Evolutionary conservation across 2,888 invertebrate species (phyloP), one percentile per base, ranked within the genome.

Genomic region (Choreutis nemorana): DNA sequence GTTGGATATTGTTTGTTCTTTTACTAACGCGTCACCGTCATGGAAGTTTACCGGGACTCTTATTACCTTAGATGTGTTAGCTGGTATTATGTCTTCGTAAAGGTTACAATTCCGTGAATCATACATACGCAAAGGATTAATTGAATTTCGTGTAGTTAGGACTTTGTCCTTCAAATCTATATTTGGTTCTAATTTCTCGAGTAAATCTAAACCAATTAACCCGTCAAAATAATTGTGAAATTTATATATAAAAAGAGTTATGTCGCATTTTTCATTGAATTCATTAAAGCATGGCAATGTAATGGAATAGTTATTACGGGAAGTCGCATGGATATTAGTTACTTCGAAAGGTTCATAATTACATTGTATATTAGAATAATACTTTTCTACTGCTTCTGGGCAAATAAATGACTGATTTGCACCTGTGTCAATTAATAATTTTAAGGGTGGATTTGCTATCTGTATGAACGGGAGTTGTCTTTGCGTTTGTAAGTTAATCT

Each of bases 151-250:
- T 1, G 45, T 45, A 4, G 23, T 28, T 3, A 46, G 24, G 0
- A 14, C 20, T 18, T 34, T 33, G 13, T 40, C 30, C 32, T 41
- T 46, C 1, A 37, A 31, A 14, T 49, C 41, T 3, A 51, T 44
- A 1, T 13, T 32, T 3, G 42, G 25, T 20, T 42, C 41, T 39
- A 33, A 45, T 16, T 39, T 37, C 3, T 31, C 30, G 22, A 44
- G 34, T 26, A 48, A 26, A 27, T 51, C 47, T 4, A 35, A 10
- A 4, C 48, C 49, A 28, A 48, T 42, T 0, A 47, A 25, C 3
- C 48, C 48, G 18, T 46, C 45, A 10, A 50, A 52, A 25, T 35
- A 40, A 9, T 48, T 24, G 29, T 52, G 49, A 29, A 50, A 49
- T 18, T 33, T 35, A 25, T 46, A 51, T 2, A 46, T 22, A 20